A percentile compares a stretch with the other conserved stretches of the same genome.
Conservation (phyloP, 1,140 invertebrate species). For the Tetragonula clypearis region DNA sequence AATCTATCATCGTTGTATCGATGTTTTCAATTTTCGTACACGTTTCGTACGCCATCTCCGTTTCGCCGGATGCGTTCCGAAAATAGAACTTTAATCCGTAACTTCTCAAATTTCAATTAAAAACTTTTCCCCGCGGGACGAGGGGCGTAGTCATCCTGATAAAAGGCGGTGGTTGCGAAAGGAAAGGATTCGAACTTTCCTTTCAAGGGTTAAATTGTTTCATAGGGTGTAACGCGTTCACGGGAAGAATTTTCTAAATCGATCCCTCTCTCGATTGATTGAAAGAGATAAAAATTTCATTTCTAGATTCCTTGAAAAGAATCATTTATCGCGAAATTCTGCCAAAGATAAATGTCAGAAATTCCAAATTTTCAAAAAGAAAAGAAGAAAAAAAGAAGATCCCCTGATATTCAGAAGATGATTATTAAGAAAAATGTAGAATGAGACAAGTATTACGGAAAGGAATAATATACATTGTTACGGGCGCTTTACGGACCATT, state of each 20-base stretch:
- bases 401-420: too few species aligned
- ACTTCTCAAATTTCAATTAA: constrained; percentile 41
- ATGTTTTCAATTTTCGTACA: too few species aligned
- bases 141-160: too few species aligned
- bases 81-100: background rate
- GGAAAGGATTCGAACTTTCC: background rate
- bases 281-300: background rate
- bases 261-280: background rate
- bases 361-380: too few species aligned
- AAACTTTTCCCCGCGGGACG: constrained; percentile 1
- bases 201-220: background rate
- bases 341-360: too few species aligned
- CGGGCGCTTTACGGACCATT: too few species aligned
- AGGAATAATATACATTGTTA: too few species aligned
- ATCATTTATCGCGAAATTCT: too few species aligned
- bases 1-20: constrained; percentile 24
- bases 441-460: too few species aligned
- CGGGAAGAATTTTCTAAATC: background rate
- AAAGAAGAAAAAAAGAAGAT: too few species aligned
- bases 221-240: background rate
- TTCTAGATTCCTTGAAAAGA: background rate
- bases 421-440: too few species aligned
- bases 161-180: background rate
- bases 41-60: background rate
- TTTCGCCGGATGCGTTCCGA: background rate